Percentiles rank a stretch among this genome's conserved stretches.
Conservation (phyloP, 1,140 invertebrate genomes). For the Aplysia californica region DNA sequence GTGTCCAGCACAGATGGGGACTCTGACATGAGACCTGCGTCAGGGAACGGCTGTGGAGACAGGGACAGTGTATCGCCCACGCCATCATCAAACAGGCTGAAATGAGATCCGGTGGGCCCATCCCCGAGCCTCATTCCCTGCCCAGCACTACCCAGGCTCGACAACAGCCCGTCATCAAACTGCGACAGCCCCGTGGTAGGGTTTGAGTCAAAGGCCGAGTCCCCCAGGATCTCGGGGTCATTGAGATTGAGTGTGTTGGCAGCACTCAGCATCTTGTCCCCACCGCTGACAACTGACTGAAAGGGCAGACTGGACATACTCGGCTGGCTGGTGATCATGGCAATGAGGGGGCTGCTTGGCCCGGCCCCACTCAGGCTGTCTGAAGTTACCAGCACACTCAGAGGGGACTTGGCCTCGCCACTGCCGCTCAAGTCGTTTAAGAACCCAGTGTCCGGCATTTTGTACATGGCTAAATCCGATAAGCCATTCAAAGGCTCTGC, state of each 20-base stretch:
- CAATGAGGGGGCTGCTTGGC: constrained; percentile 57
- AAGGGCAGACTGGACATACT: constrained; percentile 45
- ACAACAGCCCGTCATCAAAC: constrained; percentile 63
- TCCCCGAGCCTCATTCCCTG: constrained; percentile 45
- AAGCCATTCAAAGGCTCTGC: constrained; percentile 17
- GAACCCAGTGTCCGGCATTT: constrained; percentile 19
- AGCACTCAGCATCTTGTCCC: constrained; percentile 68
- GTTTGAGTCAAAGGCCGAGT: constrained; percentile 64
- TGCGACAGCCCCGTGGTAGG: constrained; percentile 49
- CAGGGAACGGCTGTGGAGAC: constrained; percentile 51
- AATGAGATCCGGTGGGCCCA: constrained; percentile 55
- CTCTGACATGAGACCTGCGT: constrained; percentile 73
- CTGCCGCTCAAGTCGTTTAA: too few relatives aligned
- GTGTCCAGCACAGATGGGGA: constrained; percentile 25
- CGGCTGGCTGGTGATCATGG: constrained; percentile 34
- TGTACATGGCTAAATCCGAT: constrained; percentile 5
- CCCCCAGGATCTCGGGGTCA: constrained; percentile 65
- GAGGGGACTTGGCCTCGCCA: constrained; percentile 40
- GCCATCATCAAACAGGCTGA: constrained; percentile 77
- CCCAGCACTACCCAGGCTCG: constrained; percentile 48
- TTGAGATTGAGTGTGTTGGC: constrained; percentile 58
- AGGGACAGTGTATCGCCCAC: constrained; percentile 75
- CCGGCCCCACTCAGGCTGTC: constrained; percentile 48
- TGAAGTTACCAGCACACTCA: constrained; percentile 52
- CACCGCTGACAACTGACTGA: constrained; percentile 48